Percentiles rank a stretch among this genome's conserved stretches.
Conservation (phyloP, 2,888 invertebrate genomes). For the Phorcus lineatus region DNA sequence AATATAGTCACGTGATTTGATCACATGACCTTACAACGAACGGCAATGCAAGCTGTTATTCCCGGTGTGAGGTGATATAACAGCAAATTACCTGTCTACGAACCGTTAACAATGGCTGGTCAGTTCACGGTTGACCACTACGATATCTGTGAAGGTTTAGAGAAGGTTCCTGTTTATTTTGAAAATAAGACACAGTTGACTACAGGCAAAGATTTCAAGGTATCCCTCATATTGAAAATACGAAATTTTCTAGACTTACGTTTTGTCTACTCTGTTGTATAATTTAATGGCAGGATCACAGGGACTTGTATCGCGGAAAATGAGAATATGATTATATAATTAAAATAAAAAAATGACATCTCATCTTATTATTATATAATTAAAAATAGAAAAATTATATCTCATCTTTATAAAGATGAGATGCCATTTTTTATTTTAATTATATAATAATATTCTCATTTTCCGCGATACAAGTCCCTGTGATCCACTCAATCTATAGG, state of each 20-base stretch:
- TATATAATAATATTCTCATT: too few relatives aligned
- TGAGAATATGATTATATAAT: too few relatives aligned
- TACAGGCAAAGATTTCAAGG: slow-evolving; percentile 28
- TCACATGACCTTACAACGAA: slow-evolving; percentile 5
- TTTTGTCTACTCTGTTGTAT: neutral
- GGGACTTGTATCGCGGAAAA: too few relatives aligned
- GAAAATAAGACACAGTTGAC: slow-evolving; percentile 17
- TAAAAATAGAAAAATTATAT: too few relatives aligned
- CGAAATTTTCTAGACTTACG: neutral
- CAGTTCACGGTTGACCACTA: neutral
- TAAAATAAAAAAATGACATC: too few relatives aligned
- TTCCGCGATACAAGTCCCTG: too few relatives aligned
- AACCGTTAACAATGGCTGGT: neutral
- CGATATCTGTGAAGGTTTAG: slow-evolving; percentile 43
- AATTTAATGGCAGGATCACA: too few relatives aligned
- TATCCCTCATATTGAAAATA: neutral
- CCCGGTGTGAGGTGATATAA: neutral
- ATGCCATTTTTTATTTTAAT: too few relatives aligned
- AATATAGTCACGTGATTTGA: slow-evolving; percentile 9
- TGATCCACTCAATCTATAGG: too few relatives aligned
- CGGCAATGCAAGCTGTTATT: neutral
- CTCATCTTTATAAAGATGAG: too few relatives aligned
- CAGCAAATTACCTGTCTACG: too few relatives aligned
- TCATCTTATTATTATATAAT: too few relatives aligned
- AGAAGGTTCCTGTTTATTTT: slow-evolving; percentile 38